Percentiles rank a stretch among this genome's conserved stretches.
Conservation (phyloP, 2,888 invertebrate species). For the Cataglyphis livida region DNA sequence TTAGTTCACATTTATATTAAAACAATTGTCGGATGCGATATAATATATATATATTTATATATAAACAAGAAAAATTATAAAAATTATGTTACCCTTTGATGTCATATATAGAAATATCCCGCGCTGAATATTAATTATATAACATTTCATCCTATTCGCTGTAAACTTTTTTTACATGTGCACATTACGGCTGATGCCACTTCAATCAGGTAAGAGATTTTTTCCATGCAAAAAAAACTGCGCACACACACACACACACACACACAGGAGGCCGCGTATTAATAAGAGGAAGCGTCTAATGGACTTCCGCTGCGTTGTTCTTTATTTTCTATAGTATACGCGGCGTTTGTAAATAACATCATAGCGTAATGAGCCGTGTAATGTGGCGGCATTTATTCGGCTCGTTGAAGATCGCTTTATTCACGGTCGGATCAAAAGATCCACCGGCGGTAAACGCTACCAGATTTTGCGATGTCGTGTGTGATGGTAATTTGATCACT, state of each 20-base stretch:
- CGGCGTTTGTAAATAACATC: slow-evolving; percentile 67
- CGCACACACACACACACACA: slow-evolving; percentile 4
- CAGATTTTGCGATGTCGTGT: slow-evolving; percentile 45
- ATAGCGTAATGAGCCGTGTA: slow-evolving; percentile 75
- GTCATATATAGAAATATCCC: not conserved
- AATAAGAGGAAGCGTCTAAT: slow-evolving; percentile 74
- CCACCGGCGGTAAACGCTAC: slow-evolving; percentile 18
- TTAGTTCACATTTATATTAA: not conserved
- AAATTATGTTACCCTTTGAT: not conserved
- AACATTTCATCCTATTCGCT: not conserved
- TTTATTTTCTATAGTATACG: slow-evolving; percentile 57
- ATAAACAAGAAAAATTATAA: not conserved
- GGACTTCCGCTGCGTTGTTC: slow-evolving; percentile 71
- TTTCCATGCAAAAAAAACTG: slow-evolving; percentile 35
- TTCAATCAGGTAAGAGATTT: slow-evolving; percentile 35
- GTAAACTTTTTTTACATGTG: not conserved
- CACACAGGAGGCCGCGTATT: slow-evolving; percentile 33
- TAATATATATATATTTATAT: not conserved
- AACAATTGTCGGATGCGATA: not conserved
- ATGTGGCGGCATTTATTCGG: slow-evolving; percentile 71
- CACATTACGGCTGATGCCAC: slow-evolving; percentile 15
- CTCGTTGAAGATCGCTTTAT: slow-evolving; percentile 66
- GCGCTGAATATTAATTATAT: not conserved
- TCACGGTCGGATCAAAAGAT: slow-evolving; percentile 58
- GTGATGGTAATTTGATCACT: slow-evolving; percentile 49